A percentile compares a stretch with the other conserved stretches of the same genome.
Conservation (phyloP, 2,888 invertebrate species). For the Andrena dorsata region DNA sequence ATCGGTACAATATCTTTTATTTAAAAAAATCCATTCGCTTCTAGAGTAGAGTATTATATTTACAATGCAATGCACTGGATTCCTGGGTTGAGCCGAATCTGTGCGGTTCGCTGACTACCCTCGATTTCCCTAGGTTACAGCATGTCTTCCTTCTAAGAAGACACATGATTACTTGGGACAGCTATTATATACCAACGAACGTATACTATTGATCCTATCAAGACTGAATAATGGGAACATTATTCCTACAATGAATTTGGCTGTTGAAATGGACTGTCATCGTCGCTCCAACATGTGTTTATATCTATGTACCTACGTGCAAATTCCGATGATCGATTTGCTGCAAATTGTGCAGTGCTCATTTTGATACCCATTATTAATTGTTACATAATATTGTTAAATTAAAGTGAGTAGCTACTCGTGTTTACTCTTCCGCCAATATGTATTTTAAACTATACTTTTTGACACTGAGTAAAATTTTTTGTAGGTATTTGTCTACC, state of each 20-base stretch:
- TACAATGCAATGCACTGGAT: conserved; percentile 64
- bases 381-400: no score
- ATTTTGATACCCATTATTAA: no score
- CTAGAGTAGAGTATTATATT: conserved; percentile 31
- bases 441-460: no score
- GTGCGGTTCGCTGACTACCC: conserved; percentile 72
- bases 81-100: conserved; percentile 64
- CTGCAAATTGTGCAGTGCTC: no score
- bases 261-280: conserved; percentile 17
- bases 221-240: conserved; percentile 61
- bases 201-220: conserved; percentile 66
- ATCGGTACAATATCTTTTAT: conserved; percentile 18
- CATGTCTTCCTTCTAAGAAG: conserved; percentile 63
- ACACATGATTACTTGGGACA: conserved; percentile 68
- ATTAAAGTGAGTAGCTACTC: no score
- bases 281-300: neutral
- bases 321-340: neutral
- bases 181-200: conserved; percentile 65
- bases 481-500: no score
- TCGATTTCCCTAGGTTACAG: conserved; percentile 74
- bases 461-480: no score
- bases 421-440: no score
- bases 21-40: conserved; percentile 25
- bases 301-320: neutral
- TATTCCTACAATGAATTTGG: conserved; percentile 69